Evolutionary conservation across 2,888 invertebrate genomes (phyloP).

Genomic region (Drosophila cracens): DNA sequence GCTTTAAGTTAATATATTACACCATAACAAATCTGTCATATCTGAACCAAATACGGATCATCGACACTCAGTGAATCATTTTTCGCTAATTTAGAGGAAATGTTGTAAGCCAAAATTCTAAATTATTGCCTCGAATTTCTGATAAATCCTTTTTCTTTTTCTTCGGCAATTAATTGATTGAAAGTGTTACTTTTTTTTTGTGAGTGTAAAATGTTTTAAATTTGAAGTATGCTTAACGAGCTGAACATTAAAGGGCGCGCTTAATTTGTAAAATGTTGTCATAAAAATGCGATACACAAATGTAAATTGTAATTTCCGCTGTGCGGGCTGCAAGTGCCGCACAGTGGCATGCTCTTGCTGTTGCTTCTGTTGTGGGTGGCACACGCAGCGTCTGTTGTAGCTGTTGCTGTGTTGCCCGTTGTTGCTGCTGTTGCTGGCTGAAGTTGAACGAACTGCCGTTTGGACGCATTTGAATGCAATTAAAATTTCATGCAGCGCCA

Average conservation of each 20-base stretch:
- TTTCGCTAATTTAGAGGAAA: neutral
- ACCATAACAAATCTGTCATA: constrained; percentile 5
- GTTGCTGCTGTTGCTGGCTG: constrained; percentile 19
- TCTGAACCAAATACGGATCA: neutral
- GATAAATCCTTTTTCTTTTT: no score
- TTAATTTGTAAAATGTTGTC: constrained; percentile 54
- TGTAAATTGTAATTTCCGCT: constrained; percentile 71
- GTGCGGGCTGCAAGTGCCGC: constrained; percentile 33
- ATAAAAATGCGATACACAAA: constrained; percentile 63
- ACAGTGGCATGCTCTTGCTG: constrained; percentile 23
- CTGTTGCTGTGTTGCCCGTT: constrained; percentile 12
- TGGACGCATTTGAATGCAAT: constrained; percentile 74
- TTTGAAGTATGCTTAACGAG: constrained; percentile 14
- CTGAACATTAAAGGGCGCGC: constrained; percentile 40
- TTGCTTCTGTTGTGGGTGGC: constrained; percentile 28
- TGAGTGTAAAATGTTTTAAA: neutral
- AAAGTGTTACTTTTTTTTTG: neutral
- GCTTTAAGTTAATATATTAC: constrained; percentile 22
- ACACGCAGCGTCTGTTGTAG: constrained; percentile 4
- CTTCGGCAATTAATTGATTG: neutral
- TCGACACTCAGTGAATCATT: neutral
- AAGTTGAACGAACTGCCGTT: constrained; percentile 72
- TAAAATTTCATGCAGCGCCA: constrained; percentile 69
- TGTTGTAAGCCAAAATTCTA: neutral
- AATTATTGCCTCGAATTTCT: neutral